A percentile compares a stretch with the other conserved stretches of the same genome.
These are phyloP conservation scores for Tetramorium alpestre DNA, from an alignment of 1,140 invertebrate species.

Conservation along the genomic window DNA sequence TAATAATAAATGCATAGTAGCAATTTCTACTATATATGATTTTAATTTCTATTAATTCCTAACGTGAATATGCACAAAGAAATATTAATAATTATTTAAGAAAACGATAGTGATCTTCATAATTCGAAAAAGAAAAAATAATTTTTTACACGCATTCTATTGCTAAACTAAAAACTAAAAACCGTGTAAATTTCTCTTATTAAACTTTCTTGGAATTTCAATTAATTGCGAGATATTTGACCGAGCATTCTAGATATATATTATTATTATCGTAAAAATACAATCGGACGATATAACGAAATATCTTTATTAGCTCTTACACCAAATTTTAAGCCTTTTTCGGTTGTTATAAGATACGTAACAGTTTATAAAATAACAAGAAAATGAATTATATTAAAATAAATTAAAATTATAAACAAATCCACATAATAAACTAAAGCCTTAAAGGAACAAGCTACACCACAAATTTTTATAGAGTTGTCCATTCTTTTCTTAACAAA, in stretches of 20 bases:
- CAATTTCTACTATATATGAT: no score
- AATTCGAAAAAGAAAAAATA: no score
- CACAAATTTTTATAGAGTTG: not conserved
- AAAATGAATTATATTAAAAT: not conserved
- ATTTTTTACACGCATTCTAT: no score
- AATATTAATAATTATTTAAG: no score
- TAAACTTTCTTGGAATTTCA: not conserved
- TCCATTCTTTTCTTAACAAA: not conserved
- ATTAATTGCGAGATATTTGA: not conserved
- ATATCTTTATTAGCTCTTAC: not conserved
- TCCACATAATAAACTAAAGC: not conserved
- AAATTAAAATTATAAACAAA: conserved; percentile 1
- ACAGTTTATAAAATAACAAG: not conserved
- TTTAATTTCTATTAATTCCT: no score
- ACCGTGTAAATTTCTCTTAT: not conserved
- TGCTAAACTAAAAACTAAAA: not conserved
- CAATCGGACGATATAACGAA: not conserved
- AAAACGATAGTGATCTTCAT: no score
- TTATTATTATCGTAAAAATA: not conserved
- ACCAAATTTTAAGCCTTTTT: not conserved
- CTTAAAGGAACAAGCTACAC: not conserved
- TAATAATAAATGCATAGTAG: no score
- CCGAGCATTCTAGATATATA: not conserved
- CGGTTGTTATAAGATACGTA: not conserved
- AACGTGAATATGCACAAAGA: no score